Evolutionary conservation across 1,140 invertebrate species (phyloP), one percentile per base, ranked within the genome.

Genomic region (Drosophila athabasca): DNA sequence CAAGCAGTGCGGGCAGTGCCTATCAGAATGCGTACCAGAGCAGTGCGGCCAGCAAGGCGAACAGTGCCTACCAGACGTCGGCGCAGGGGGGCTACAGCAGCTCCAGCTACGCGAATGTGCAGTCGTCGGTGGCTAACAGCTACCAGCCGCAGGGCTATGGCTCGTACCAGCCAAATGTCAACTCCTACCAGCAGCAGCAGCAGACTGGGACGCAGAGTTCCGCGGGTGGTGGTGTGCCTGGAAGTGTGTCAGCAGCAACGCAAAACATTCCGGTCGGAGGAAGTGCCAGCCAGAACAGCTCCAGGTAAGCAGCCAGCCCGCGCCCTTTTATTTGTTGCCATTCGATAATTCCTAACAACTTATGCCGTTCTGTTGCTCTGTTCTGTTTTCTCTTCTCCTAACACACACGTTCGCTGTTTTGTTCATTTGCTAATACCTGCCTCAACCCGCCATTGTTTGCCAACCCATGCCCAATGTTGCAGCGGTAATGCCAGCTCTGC

Each of bases 251-350:
- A 15, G 59, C 76, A 41, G 55, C 90, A 50, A 78, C 78, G 70
- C 90, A 91, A 90, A 91, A 90, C 90, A 91, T 91, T 91, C 90
- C 90, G 59, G 90, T 90, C 43, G 90, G 84, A 64, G 85, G 90
- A 59, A 81, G 84, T 68, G 87, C 75, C 60, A 81, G 76, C 59
- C 90, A 77, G 54, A 91, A 82, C 57, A 91, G 74, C 84, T 62
- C 91, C 69, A 91, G 78, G 91, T 92, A 74, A 62, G 67, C 52
- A 29, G 6, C 29, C 6, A 1, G 26, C 29, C 26, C 29, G n/a
- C 15, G 22, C 0, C 1, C 4, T 29, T 22, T 22, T 29, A 2
- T 58, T 31, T 58, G 64, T 70, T 39, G 35, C 4, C 35, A 39
- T 13, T 13, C 11, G 35, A 13, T 39, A 11, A 39, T 39, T 26